phyloP scores from a whole-genome alignment of 2,113 vertebrate genomes.

The Channa argus region DNA sequence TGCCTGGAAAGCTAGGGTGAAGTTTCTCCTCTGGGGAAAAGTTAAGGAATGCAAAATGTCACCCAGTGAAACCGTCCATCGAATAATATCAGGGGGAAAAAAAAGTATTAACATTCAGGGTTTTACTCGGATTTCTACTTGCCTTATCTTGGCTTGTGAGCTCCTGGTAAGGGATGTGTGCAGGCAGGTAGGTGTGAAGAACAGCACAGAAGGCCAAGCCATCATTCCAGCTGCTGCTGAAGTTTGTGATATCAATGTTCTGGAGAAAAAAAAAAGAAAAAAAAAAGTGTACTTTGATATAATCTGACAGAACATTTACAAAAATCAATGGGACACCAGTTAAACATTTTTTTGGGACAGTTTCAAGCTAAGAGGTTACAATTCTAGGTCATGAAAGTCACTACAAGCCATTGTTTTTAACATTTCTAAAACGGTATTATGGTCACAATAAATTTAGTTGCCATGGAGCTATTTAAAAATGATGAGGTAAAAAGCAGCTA shows the following conservation, averaged over 20 bases:
- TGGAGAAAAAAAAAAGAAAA: conserved; percentile 58
- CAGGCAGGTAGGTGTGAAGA: conserved; percentile 96
- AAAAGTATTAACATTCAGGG: accelerated
- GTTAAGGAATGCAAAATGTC: conserved; percentile 22
- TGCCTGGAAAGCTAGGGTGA: conserved; percentile 96
- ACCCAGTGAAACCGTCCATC: too few species aligned
- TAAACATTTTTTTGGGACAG: not conserved
- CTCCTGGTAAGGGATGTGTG: conserved; percentile 96
- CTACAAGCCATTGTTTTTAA: not conserved
- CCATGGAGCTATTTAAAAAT: conserved; percentile 14
- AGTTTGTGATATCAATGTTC: conserved; percentile 99
- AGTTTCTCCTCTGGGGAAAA: conserved; percentile 90
- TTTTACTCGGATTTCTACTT: conserved; percentile 22
- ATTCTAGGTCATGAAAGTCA: conserved; percentile 8
- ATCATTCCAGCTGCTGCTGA: conserved; percentile 99
- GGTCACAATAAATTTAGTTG: conserved; percentile 30
- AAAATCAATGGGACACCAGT: conserved; percentile 23
- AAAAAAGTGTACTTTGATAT: conserved; percentile 13
- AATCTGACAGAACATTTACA: conserved; percentile 24
- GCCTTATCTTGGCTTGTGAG: conserved; percentile 96
- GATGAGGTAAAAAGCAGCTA: conserved; percentile 1
- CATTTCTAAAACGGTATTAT: not conserved
- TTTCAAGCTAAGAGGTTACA: not conserved
- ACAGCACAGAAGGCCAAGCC: conserved; percentile 96
- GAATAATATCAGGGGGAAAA: not conserved